Conservation (phyloP, 2,888 invertebrate genomes). For the Lissocephala sabroskyi region DNA sequence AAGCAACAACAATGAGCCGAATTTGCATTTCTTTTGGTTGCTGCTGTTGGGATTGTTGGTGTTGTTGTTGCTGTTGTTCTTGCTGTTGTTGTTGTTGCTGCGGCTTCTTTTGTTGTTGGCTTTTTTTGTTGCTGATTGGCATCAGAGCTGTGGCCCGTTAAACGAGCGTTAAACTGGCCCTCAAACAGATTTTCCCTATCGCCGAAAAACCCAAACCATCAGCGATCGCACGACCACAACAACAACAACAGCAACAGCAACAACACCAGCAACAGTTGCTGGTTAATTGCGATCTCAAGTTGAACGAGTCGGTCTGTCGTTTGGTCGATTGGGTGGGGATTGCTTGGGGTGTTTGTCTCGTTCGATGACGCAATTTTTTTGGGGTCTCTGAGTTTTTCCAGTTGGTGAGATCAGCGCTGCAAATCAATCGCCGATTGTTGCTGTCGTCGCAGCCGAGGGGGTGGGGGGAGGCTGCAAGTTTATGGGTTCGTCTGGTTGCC, state of each 20-base stretch:
- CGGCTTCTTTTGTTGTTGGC: background rate
- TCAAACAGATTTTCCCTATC: slow-evolving; percentile 13
- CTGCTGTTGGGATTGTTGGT: background rate
- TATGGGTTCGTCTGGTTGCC: too few species aligned
- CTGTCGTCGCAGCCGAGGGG: background rate
- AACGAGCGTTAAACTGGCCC: background rate
- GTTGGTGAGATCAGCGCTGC: slow-evolving; percentile 7
- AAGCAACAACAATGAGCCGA: slow-evolving; percentile 2
- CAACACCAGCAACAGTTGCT: background rate
- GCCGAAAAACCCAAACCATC: too few species aligned
- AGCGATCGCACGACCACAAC: too few species aligned
- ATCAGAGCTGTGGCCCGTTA: too few species aligned
- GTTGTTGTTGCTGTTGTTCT: slow-evolving; percentile 1
- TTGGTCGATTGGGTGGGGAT: too few species aligned
- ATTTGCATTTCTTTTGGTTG: background rate
- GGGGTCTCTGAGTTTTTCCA: background rate
- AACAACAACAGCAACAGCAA: background rate
- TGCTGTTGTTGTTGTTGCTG: background rate
- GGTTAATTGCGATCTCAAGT: slow-evolving; percentile 44
- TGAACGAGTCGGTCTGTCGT: slow-evolving; percentile 31
- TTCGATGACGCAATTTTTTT: background rate
- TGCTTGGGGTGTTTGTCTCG: too few species aligned
- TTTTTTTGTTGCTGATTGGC: too few species aligned
- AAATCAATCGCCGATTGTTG: slow-evolving; percentile 17
- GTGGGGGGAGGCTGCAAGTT: background rate